A percentile compares a stretch with the other conserved stretches of the same genome.
Evolutionary conservation across 2,888 invertebrate species (phyloP).

Genomic region (Hetaerina titia): DNA sequence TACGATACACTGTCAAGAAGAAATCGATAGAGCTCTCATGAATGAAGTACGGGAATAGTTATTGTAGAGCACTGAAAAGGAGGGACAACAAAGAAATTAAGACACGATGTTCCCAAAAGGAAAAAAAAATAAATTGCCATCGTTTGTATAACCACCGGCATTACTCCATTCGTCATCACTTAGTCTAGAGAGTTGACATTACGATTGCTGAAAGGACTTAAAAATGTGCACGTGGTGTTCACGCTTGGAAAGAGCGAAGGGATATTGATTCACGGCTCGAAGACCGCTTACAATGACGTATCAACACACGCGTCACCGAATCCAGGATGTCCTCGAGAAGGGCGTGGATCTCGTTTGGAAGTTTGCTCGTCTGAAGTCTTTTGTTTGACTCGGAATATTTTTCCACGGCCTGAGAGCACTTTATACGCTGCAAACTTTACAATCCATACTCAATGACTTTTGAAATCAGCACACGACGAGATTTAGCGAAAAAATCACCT

Average conservation of each 20-base stretch:
- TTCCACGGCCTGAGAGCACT: neutral
- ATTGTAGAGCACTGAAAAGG: too few relatives aligned
- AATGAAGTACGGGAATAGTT: too few relatives aligned
- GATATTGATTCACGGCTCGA: slow-evolving; percentile 1
- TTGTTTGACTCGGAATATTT: neutral
- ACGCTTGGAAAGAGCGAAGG: neutral
- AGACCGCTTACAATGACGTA: neutral
- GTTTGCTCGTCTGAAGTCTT: neutral
- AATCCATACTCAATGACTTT: neutral
- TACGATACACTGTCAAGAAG: too few relatives aligned
- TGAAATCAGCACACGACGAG: too few relatives aligned
- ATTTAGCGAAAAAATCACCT: too few relatives aligned
- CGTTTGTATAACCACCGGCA: too few relatives aligned
- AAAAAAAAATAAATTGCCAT: too few relatives aligned
- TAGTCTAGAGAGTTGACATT: neutral
- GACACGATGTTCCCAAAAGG: too few relatives aligned
- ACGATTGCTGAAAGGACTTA: neutral
- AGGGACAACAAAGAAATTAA: too few relatives aligned
- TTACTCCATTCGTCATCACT: neutral
- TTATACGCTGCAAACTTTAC: neutral
- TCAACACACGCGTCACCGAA: neutral
- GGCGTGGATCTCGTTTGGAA: neutral
- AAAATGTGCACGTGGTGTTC: neutral
- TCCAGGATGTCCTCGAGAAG: neutral
- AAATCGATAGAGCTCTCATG: too few relatives aligned